Conservation (phyloP, 2,113 vertebrate genomes). For the Sebastes fasciatus region DNA sequence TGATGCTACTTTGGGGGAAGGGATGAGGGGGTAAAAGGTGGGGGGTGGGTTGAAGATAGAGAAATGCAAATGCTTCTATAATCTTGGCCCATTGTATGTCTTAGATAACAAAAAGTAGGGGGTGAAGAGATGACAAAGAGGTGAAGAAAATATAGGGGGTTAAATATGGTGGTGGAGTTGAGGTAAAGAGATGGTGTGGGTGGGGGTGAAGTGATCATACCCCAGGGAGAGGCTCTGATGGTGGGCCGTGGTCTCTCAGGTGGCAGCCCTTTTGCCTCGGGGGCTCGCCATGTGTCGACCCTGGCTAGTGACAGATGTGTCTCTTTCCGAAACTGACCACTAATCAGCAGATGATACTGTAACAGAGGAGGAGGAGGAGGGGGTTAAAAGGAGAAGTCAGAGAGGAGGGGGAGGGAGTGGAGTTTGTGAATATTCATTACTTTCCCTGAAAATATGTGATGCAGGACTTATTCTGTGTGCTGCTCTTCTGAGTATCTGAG, state of each 20-base stretch:
- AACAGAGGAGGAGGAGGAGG: not conserved
- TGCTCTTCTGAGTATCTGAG: not conserved
- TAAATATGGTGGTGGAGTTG: not conserved
- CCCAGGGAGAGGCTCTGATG: slow-evolving; percentile 40
- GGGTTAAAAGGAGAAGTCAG: not conserved
- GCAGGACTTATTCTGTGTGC: not conserved
- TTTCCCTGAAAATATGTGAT: not conserved
- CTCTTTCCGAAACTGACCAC: slow-evolving; percentile 17
- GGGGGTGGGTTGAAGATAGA: not conserved
- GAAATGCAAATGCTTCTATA: slow-evolving; percentile 29
- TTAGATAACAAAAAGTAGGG: not conserved
- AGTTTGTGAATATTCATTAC: not conserved
- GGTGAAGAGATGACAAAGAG: not conserved
- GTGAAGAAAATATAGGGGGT: not conserved
- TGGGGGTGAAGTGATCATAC: slow-evolving; percentile 20
- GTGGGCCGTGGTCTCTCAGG: slow-evolving; percentile 38
- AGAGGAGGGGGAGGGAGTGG: too few relatives aligned
- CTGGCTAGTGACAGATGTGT: slow-evolving; percentile 65
- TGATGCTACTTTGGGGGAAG: slow-evolving; percentile 39
- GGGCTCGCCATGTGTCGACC: slow-evolving; percentile 43
- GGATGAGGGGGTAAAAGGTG: slow-evolving; percentile 17
- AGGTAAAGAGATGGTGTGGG: not conserved
- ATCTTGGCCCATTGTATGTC: not conserved
- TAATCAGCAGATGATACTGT: slow-evolving; percentile 55
- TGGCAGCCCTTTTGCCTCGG: slow-evolving; percentile 15